These are phyloP conservation scores for rabbit (Oryctolagus cuniculus) DNA, from an alignment of 2,113 vertebrate genomes.

Conservation along the genomic window DNA sequence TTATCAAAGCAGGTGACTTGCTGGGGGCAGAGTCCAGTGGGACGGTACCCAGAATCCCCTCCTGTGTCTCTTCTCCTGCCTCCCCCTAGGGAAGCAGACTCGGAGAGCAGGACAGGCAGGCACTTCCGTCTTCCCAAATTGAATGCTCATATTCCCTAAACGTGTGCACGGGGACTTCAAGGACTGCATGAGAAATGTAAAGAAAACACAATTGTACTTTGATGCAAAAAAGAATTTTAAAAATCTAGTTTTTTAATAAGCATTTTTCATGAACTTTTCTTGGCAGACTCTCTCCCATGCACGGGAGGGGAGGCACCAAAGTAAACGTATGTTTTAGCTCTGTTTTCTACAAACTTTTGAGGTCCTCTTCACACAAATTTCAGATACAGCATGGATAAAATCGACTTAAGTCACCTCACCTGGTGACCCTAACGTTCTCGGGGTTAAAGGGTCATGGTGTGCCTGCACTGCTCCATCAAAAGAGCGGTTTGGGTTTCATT, in stretches of 20 bases:
- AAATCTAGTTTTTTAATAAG: too few relatives aligned
- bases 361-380: neutral
- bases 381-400: neutral
- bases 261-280: too few relatives aligned
- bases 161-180: too few relatives aligned
- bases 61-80: neutral
- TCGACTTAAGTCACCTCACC: neutral
- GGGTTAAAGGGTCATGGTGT: neutral
- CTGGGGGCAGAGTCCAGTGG: too few relatives aligned
- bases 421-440: neutral
- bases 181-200: too few relatives aligned
- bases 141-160: neutral
- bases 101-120: accelerated
- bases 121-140: neutral
- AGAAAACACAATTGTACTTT: too few relatives aligned
- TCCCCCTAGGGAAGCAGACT: neutral
- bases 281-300: too few relatives aligned
- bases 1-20: neutral
- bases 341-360: too few relatives aligned
- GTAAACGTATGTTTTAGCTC: too few relatives aligned
- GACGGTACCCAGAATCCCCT: accelerated
- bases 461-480: neutral
- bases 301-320: too few relatives aligned
- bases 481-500: neutral
- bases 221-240: too few relatives aligned